phyloP scores from a whole-genome alignment of 2,113 vertebrate species.

The Axis porcinus region DNA sequence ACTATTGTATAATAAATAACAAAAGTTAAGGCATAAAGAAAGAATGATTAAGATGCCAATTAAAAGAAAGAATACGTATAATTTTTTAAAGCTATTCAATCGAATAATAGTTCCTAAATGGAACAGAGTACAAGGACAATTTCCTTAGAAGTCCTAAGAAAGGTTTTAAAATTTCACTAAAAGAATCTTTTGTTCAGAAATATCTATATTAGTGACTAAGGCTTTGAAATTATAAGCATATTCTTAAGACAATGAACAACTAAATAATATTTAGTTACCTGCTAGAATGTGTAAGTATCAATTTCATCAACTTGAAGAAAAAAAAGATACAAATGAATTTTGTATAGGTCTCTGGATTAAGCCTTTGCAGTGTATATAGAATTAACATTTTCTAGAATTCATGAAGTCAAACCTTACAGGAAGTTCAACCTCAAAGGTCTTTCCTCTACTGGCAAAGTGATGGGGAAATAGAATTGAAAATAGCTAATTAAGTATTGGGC shows the following conservation, averaged over 20 bases:
- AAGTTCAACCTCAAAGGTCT: neutral
- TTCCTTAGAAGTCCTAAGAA: neutral
- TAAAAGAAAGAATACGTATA: neutral
- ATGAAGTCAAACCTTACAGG: slow-evolving; percentile 18
- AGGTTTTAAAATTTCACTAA: neutral
- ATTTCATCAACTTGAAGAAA: neutral
- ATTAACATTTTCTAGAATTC: neutral
- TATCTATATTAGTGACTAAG: neutral
- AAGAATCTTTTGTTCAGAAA: neutral
- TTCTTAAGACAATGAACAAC: neutral
- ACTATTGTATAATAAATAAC: neutral
- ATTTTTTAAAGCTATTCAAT: neutral
- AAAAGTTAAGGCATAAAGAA: neutral
- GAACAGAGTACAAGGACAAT: neutral
- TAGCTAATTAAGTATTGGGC: neutral
- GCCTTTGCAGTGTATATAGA: neutral
- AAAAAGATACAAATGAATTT: neutral
- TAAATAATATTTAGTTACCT: neutral
- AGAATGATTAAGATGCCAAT: neutral
- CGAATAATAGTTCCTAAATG: neutral
- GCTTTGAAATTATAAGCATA: neutral
- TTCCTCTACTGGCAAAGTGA: neutral
- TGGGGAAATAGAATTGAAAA: slow-evolving; percentile 16
- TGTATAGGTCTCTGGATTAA: neutral
- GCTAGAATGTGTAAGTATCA: neutral